A percentile compares a stretch with the other conserved stretches of the same genome.
Conservation (phyloP, 2,888 invertebrate genomes). For the Oscheius onirici region DNA sequence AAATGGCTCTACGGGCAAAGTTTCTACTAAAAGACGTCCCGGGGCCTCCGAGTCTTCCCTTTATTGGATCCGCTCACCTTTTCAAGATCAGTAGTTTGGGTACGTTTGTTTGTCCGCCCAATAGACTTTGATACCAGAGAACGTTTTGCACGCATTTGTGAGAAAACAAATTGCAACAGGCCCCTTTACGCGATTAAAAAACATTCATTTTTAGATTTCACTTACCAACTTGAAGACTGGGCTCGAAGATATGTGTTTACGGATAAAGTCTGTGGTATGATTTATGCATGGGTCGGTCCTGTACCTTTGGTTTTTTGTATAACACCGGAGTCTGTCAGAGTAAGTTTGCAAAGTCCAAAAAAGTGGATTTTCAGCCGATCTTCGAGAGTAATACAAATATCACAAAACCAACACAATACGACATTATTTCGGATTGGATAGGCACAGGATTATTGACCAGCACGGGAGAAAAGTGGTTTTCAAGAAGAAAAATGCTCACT, state of each 20-base stretch:
- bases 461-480: constrained; percentile 74
- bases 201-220: constrained; percentile 14
- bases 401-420: constrained; percentile 73
- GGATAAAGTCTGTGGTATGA: constrained; percentile 28
- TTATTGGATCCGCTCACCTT: constrained; percentile 51
- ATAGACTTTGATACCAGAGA: no score
- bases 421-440: constrained; percentile 73
- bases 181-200: background rate
- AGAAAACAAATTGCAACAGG: background rate
- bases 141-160: background rate
- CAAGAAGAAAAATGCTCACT: constrained; percentile 74
- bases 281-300: constrained; percentile 49
- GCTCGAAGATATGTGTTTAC: constrained; percentile 4
- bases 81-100: constrained; percentile 50
- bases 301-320: constrained; percentile 50
- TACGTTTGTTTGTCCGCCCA: no score
- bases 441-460: constrained; percentile 75
- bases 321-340: constrained; percentile 44
- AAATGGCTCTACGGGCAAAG: constrained; percentile 9
- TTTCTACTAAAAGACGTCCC: constrained; percentile 32
- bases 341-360: constrained; percentile 10
- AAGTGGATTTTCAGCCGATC: constrained; percentile 36
- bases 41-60: constrained; percentile 51
- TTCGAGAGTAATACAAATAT: constrained; percentile 59
- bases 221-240: constrained; percentile 27